Percentiles rank a stretch among this genome's conserved stretches.
Evolutionary conservation across 2,888 invertebrate genomes (phyloP).

Genomic region (Oxyscelio sp.): DNA sequence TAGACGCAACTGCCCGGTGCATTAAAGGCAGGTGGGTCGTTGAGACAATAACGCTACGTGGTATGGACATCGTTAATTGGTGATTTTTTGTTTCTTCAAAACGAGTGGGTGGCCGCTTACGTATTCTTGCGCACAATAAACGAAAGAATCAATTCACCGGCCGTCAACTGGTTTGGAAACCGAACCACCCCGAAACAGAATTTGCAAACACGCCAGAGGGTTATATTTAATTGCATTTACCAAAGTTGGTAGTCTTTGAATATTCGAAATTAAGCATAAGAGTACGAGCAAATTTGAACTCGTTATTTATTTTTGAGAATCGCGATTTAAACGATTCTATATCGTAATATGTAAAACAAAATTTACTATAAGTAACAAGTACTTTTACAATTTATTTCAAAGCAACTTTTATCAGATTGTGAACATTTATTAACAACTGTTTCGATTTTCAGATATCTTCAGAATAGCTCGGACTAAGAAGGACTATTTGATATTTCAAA

Average conservation of each 20-base stretch:
- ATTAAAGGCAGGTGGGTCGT: constrained; percentile 82
- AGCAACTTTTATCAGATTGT: no score
- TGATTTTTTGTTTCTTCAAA: constrained; percentile 80
- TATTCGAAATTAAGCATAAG: background rate
- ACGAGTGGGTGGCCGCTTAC: constrained; percentile 81
- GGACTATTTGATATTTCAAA: no score
- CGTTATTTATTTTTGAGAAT: no score
- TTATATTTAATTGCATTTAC: constrained; percentile 16
- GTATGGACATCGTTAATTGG: constrained; percentile 85
- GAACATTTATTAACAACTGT: no score
- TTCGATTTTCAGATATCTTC: no score
- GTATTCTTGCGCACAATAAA: constrained; percentile 75
- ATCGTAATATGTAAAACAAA: no score
- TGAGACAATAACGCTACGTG: constrained; percentile 83
- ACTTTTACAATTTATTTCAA: no score
- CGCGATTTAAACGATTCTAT: no score
- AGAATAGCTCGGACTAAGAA: no score
- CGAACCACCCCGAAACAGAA: constrained; percentile 43
- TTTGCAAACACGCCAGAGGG: constrained; percentile 43
- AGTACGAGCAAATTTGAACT: no score
- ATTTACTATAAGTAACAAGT: no score
- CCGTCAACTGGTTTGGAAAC: constrained; percentile 77
- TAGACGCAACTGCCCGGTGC: constrained; percentile 62
- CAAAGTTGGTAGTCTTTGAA: constrained; percentile 18
- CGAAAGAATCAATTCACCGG: constrained; percentile 79